These are phyloP conservation scores for Alloplasta piceator DNA, from an alignment of 2,888 invertebrate species.

Conservation along the genomic window DNA sequence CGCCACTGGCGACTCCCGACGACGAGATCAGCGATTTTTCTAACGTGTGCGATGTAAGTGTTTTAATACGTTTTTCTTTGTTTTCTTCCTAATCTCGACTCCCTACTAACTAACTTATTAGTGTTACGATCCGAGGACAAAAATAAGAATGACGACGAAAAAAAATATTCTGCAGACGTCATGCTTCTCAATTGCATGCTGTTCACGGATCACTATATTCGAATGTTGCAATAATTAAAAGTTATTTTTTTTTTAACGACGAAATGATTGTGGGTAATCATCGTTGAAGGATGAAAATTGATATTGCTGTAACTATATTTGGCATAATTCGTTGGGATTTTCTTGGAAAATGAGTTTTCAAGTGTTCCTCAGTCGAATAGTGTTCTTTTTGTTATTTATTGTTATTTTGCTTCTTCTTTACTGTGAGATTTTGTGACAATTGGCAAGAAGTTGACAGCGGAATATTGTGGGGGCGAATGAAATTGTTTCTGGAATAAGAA, in stretches of 20 bases:
- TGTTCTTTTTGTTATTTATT: too few species aligned
- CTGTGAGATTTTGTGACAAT: too few species aligned
- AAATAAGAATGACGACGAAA: too few species aligned
- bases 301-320: background rate
- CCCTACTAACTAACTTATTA: background rate
- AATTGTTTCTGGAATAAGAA: too few species aligned
- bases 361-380: background rate
- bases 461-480: too few species aligned
- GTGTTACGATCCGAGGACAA: too few species aligned
- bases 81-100: background rate
- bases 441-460: too few species aligned
- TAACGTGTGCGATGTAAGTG: conserved; percentile 81
- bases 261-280: background rate
- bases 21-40: conserved; percentile 79
- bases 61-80: conserved; percentile 59
- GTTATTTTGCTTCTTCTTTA: too few species aligned
- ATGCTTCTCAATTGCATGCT: conserved; percentile 8
- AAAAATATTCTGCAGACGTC: background rate
- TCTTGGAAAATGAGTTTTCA: background rate
- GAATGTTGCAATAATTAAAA: background rate
- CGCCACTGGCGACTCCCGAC: conserved; percentile 78
- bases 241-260: conserved; percentile 4
- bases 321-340: background rate
- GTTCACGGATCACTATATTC: background rate
- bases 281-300: background rate